A percentile compares a stretch with the other conserved stretches of the same genome.
These are phyloP conservation scores for Hyalella azteca DNA, from an alignment of 2,888 invertebrate species.

Conservation along the genomic window DNA sequence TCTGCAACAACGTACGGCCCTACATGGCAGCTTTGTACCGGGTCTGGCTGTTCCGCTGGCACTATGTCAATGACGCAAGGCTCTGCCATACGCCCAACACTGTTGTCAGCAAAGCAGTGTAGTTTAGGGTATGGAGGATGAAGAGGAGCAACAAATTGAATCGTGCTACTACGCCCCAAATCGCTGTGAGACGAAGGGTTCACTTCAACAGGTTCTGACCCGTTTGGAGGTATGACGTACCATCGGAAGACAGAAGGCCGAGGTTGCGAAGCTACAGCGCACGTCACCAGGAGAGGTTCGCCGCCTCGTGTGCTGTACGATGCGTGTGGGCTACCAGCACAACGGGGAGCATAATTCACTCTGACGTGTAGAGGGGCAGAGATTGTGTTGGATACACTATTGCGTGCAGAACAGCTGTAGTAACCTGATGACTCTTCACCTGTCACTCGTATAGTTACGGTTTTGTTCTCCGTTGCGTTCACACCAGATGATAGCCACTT, in stretches of 20 bases:
- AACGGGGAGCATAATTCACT: not conserved
- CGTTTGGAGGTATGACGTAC: slow-evolving; percentile 9
- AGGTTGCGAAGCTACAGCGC: not conserved
- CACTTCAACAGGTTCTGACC: not conserved
- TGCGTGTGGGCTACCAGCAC: not conserved
- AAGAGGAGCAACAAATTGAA: not conserved
- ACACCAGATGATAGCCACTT: not conserved
- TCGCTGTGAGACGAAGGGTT: not conserved
- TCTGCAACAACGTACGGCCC: not conserved
- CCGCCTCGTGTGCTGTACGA: slow-evolving; percentile 3
- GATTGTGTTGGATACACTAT: not conserved
- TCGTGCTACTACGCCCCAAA: not conserved
- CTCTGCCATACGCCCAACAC: not conserved
- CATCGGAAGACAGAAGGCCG: slow-evolving; percentile 5
- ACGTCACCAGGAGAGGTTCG: not conserved
- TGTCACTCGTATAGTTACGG: not conserved
- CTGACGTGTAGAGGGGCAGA: slow-evolving; percentile 9
- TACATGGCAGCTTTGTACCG: not conserved
- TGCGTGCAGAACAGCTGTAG: slow-evolving; percentile 7
- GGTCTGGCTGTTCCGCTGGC: slow-evolving; percentile 6
- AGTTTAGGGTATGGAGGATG: slow-evolving; percentile 19
- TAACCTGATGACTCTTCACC: not conserved
- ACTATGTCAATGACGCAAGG: slow-evolving; percentile 1
- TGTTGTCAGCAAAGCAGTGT: slow-evolving; percentile 6
- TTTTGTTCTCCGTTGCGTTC: not conserved